phyloP scores from a whole-genome alignment of 2,888 invertebrate species.

The Platypus cylindrus region DNA sequence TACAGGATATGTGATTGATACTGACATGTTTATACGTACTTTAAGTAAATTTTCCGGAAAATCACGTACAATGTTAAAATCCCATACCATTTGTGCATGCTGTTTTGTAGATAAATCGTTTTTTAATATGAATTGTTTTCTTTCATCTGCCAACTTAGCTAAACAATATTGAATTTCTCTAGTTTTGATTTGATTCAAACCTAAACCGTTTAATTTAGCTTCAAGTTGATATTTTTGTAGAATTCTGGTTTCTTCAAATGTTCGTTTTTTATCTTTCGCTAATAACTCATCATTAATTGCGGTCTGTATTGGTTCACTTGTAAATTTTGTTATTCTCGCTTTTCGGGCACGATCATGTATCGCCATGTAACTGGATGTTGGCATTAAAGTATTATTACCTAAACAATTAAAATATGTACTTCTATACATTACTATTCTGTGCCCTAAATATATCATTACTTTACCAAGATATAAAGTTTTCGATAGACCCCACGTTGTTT shows the following conservation, averaged over 20 bases:
- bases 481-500: conserved; percentile 76
- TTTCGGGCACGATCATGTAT: conserved; percentile 68
- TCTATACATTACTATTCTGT: neutral
- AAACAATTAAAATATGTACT: neutral
- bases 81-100: conserved; percentile 54
- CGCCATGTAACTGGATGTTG: conserved; percentile 62
- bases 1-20: neutral
- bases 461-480: conserved; percentile 71
- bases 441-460: conserved; percentile 68
- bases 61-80: conserved; percentile 53
- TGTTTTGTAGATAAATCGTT: conserved; percentile 49
- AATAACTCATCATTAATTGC: conserved; percentile 43
- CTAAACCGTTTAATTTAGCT: conserved; percentile 71
- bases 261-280: conserved; percentile 16
- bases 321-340: conserved; percentile 62
- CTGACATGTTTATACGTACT: too few species aligned
- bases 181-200: conserved; percentile 43
- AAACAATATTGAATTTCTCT: conserved; percentile 42
- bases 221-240: conserved; percentile 69
- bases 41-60: conserved; percentile 60
- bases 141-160: conserved; percentile 43
- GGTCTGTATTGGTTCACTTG: conserved; percentile 55
- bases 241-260: conserved; percentile 55
- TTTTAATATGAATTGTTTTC: conserved; percentile 52
- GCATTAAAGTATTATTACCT: conserved; percentile 66